Evolutionary conservation across 2,113 vertebrate genomes (phyloP).

Genomic region (Silurus meridionalis): DNA sequence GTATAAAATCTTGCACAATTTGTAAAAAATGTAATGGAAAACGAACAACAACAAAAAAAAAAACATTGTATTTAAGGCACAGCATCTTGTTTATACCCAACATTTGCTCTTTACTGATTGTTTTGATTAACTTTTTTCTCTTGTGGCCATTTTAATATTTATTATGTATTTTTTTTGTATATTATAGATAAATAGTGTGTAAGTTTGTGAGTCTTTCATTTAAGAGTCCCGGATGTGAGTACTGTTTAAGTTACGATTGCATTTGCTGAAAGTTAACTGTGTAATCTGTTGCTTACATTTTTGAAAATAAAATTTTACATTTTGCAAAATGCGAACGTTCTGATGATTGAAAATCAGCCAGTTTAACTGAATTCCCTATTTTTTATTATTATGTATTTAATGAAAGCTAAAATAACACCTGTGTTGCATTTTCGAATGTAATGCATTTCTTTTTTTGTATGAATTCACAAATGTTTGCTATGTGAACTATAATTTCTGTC

Average conservation of each 20-base stretch:
- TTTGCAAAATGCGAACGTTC: constrained; percentile 84
- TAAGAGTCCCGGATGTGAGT: constrained; percentile 97
- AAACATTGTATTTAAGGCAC: constrained; percentile 92
- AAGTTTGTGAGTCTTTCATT: constrained; percentile 98
- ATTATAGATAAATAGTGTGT: constrained; percentile 95
- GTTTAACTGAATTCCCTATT: constrained; percentile 8
- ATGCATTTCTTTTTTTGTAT: constrained; percentile 10
- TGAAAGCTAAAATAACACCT: constrained; percentile 57
- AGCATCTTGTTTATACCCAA: constrained; percentile 96
- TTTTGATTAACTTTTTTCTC: constrained; percentile 92
- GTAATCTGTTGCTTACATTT: constrained; percentile 98
- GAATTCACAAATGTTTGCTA: background rate
- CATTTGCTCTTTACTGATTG: constrained; percentile 96
- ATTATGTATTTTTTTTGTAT: constrained; percentile 97
- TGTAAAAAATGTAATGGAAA: constrained; percentile 83
- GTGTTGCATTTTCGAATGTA: constrained; percentile 20
- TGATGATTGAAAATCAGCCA: constrained; percentile 74
- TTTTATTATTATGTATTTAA: constrained; percentile 11
- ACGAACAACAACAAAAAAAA: constrained; percentile 33
- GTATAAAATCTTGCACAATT: constrained; percentile 98
- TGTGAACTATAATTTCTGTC: constrained; percentile 5
- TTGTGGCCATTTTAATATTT: constrained; percentile 93
- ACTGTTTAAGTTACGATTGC: constrained; percentile 99
- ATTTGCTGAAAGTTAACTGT: constrained; percentile 99
- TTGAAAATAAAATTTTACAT: constrained; percentile 97